Base-by-base conservation (phyloP, 2,797 vertebrate species). In the Gouania willdenowi region DNA sequence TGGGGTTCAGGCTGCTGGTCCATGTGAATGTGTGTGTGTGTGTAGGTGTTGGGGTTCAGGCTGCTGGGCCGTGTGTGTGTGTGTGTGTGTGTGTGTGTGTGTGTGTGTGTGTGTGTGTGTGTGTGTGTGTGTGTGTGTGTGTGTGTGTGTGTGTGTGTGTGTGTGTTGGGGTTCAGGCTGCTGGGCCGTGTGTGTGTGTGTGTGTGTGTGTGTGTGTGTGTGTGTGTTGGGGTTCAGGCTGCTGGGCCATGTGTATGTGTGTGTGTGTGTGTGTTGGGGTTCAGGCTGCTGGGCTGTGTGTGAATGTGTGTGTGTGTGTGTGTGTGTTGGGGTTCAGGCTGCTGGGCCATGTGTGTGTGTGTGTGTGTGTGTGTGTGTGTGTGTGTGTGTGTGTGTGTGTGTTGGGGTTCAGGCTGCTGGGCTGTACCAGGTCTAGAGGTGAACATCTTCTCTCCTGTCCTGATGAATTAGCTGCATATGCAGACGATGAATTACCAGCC, bases 391-490 rank as follows among this genome's bases (percentile, higher is more conserved):
- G 28, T 45, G 38, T 28, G 46, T 41, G 62, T 41, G n/a, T 0
- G 6, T 51, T 37, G 41, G 30, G 2, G n/a, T 22, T 28, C 10
- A 52, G 29, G 61, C 38, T 37, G 49, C 26, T 21, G 66, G 75
- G 60, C 65, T 52, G 55, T 58, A 63, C 58, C 75, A 75, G 78
- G 84, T 75, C 75, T 77, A 47, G 82, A 82, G 88, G 89, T 91
- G 73, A 51, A 64, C 76, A 59, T 68, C 77, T 60, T 73, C 88
- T 86, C 88, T 72, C 82, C 68, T n/a, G n/a, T 84, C 71, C 90
- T 94, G 93, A 94, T 94, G 92, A 94, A 94, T 94, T 92, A 93
- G 92, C 86, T 87, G 92, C 91, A 94, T 93, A 94, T 84, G 86
- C 88, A 90, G 83, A 88, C 81, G 79, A 86, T 88, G 87, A 88